Conservation (phyloP, 1,140 invertebrate genomes). For the Ruditapes philippinarum region DNA sequence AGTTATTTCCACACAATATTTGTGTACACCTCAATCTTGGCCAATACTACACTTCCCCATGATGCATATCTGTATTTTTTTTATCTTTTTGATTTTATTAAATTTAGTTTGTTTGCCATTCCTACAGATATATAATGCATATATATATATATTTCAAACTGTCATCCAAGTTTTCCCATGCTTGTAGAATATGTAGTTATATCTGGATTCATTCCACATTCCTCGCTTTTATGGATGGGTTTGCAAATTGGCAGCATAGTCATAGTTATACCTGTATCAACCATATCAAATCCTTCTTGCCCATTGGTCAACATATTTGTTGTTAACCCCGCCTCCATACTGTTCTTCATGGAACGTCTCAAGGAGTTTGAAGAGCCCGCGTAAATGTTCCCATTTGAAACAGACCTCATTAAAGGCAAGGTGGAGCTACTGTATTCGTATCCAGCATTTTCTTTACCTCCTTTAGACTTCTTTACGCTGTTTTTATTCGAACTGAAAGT, state of each 20-base stretch:
- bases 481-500: slow-evolving; percentile 11
- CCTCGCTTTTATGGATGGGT: background rate
- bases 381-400: slow-evolving; percentile 33
- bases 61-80: too few species aligned
- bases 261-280: slow-evolving; percentile 40
- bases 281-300: background rate
- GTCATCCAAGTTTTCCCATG: background rate
- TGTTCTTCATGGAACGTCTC: slow-evolving; percentile 20
- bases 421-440: slow-evolving; percentile 37
- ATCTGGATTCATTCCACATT: background rate
- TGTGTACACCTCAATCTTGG: too few species aligned
- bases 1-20: too few species aligned
- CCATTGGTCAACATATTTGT: background rate
- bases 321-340: background rate
- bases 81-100: too few species aligned
- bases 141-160: background rate
- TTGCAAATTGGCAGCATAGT: background rate
- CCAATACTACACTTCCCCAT: too few species aligned
- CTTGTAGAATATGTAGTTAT: background rate
- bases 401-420: slow-evolving; percentile 9
- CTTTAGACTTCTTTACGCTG: background rate
- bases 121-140: background rate
- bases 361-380: slow-evolving; percentile 3
- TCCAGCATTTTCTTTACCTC: slow-evolving; percentile 29
- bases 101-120: too few species aligned